Percentiles rank a stretch among this genome's conserved stretches.
Evolutionary conservation across 92 coral and sea anemone species (phyloP).

Genomic region (Phenganax stokvisi): DNA sequence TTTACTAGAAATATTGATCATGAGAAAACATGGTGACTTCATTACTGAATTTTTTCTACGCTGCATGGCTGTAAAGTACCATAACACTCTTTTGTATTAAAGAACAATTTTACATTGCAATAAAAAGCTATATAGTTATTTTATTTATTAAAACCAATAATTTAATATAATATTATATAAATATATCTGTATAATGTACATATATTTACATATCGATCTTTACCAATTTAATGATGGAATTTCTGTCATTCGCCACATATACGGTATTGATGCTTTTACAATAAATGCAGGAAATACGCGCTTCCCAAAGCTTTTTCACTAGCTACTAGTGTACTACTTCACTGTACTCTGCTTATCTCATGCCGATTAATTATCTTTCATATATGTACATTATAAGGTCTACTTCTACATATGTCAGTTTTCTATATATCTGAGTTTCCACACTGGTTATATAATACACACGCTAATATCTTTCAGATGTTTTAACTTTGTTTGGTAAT

Average conservation of each 20-base stretch:
- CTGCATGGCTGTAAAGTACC: neutral
- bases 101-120: neutral
- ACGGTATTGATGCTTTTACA: too few relatives aligned
- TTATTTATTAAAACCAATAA: neutral
- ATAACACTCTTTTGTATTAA: neutral
- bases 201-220: neutral
- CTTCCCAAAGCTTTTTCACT: too few relatives aligned
- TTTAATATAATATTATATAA: slow-evolving; percentile 12
- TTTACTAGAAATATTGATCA: neutral
- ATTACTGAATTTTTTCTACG: neutral
- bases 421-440: too few relatives aligned
- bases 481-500: too few relatives aligned
- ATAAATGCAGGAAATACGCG: too few relatives aligned
- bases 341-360: too few relatives aligned
- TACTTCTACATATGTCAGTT: too few relatives aligned
- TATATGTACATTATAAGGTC: too few relatives aligned
- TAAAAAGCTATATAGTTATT: neutral
- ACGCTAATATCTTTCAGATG: too few relatives aligned
- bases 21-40: neutral
- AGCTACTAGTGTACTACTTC: too few relatives aligned
- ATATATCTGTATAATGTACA: slow-evolving; percentile 4
- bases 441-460: too few relatives aligned
- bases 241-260: neutral
- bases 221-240: slow-evolving; percentile 8
- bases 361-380: too few relatives aligned